phyloP scores from a whole-genome alignment of 1,140 invertebrate species.

The Hermetia illucens region DNA sequence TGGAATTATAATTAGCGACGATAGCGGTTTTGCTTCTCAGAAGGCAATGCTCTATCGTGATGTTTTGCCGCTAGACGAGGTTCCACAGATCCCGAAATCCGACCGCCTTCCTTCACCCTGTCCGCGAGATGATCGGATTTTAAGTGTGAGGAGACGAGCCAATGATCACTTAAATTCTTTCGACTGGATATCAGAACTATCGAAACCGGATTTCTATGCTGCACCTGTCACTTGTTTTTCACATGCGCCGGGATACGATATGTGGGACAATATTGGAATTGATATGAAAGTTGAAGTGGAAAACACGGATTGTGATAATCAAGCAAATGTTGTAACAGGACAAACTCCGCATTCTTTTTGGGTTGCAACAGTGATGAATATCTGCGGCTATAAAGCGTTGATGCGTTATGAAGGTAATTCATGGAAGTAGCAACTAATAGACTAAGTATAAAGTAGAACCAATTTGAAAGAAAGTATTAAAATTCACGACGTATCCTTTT shows the following conservation, averaged over 20 bases:
- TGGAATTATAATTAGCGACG: slow-evolving; percentile 18
- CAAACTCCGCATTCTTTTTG: slow-evolving; percentile 73
- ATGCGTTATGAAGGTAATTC: slow-evolving; percentile 76
- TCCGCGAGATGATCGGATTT: slow-evolving; percentile 32
- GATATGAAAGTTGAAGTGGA: slow-evolving; percentile 94
- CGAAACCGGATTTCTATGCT: slow-evolving; percentile 60
- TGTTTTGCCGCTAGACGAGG: slow-evolving; percentile 31
- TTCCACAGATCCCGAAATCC: slow-evolving; percentile 32
- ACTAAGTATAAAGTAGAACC: too few relatives aligned
- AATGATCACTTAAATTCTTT: slow-evolving; percentile 54
- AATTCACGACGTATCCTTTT: too few relatives aligned
- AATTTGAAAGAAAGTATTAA: too few relatives aligned
- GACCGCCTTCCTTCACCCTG: slow-evolving; percentile 22
- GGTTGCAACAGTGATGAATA: slow-evolving; percentile 84
- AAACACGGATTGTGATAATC: slow-evolving; percentile 73
- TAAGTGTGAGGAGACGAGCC: slow-evolving; percentile 34
- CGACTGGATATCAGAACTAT: slow-evolving; percentile 69
- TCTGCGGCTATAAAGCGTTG: slow-evolving; percentile 85
- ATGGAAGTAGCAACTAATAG: too few relatives aligned
- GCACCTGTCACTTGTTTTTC: slow-evolving; percentile 82
- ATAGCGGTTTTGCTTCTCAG: slow-evolving; percentile 8
- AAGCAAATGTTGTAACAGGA: slow-evolving; percentile 43
- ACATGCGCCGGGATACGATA: slow-evolving; percentile 80
- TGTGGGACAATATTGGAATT: slow-evolving; percentile 84
- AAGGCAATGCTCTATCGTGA: slow-evolving; percentile 25